Base-by-base conservation (phyloP, 2,888 invertebrate genomes). In the Drosophila multiciliata region DNA sequence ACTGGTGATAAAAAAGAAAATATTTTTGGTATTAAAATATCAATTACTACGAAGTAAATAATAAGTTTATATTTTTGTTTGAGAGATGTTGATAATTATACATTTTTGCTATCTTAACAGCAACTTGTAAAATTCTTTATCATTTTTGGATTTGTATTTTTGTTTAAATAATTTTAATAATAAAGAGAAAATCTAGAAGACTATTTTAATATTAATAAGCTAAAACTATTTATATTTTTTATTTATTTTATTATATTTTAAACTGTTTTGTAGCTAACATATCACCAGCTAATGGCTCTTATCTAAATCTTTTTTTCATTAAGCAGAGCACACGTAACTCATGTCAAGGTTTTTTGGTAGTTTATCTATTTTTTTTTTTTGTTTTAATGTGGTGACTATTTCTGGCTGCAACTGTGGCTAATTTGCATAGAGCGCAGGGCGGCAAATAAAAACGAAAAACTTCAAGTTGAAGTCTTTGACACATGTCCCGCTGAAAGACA, bases 401-500 rank as follows among this genome's bases (percentile, higher is more conserved):
- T 80, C 63, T 72, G 73, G 71, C 66, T 71, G 67, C 66, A 75
- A 58, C 53, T 72, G 72, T 68, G 40, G 70, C 69, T 74, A 64
- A 89, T 86, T 86, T 86, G 89, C 90, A 86, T 86, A 80, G 55
- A 42, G 60, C 68, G 55, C 65, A 52, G 59, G 50, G 33, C 57
- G 58, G 66, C 52, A 54, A 57, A 8, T 49, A 26, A 70, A 45
- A 70, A 45, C 74, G 64, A 69, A 78, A 65, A 65, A 66, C 59
- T 59, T 59, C 66, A 66, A 83, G 74, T 68, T 74, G 70, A 73
- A 70, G 85, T 59, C 89, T 84, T 83, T 87, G 87, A 89, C 90
- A 90, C 86, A 78, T 82, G 82, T 87, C 86, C 71, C 71, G 67
- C 57, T 71, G 73, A 70, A 71, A 87, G 84, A 74, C 73, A 82